Conservation (phyloP, 2,888 invertebrate species). For the Eupithecia exiguata region DNA sequence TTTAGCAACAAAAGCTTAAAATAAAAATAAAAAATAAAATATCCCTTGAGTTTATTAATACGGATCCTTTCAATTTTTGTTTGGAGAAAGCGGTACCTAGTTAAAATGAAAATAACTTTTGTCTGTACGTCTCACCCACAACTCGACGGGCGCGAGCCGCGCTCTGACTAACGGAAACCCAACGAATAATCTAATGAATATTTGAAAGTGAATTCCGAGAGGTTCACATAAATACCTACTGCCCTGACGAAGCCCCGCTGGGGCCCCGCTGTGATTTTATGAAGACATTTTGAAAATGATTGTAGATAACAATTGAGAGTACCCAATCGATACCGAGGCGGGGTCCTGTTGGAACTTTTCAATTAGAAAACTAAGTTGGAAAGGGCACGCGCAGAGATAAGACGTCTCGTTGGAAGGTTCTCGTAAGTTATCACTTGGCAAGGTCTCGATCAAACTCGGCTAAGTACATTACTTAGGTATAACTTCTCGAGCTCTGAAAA, state of each 20-base stretch:
- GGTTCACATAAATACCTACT: conserved; percentile 81
- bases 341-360: conserved; percentile 44
- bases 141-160: no score
- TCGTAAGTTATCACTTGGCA: conserved; percentile 48
- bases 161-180: no score
- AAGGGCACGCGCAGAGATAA: conserved; percentile 31
- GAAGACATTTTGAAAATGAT: conserved; percentile 70
- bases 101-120: no score
- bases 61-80: no score
- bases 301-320: conserved; percentile 60
- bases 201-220: conserved; percentile 52
- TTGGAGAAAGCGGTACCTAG: no score
- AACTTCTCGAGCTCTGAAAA: conserved; percentile 53
- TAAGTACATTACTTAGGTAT: conserved; percentile 54
- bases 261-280: conserved; percentile 75
- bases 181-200: neutral
- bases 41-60: neutral
- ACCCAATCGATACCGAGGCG: conserved; percentile 45
- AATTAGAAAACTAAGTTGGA: conserved; percentile 37
- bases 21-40: no score
- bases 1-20: no score
- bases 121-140: no score
- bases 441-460: conserved; percentile 56
- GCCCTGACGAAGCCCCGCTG: conserved; percentile 69
- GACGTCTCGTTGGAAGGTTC: conserved; percentile 28